A percentile compares a stretch with the other conserved stretches of the same genome.
Evolutionary conservation across 2,888 invertebrate species (phyloP).

Genomic region (Macrophya annulata): DNA sequence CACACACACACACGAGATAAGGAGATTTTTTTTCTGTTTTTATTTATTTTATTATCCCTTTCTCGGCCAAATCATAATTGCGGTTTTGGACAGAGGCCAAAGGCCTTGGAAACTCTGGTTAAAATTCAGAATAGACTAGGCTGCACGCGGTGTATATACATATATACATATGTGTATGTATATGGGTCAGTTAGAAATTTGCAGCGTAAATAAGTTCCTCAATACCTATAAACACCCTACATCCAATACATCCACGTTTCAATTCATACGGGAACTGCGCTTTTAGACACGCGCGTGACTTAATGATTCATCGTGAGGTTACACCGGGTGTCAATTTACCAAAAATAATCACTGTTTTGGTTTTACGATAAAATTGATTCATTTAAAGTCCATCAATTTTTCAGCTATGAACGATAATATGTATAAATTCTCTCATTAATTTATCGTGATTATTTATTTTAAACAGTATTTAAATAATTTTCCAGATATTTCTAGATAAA

Average conservation of each 20-base stretch:
- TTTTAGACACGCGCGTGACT: background rate
- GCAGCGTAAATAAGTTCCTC: conserved; percentile 33
- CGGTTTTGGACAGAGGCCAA: conserved; percentile 70
- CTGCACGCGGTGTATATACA: conserved; percentile 55
- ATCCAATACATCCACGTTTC: background rate
- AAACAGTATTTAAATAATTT: no score
- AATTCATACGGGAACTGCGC: background rate
- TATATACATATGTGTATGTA: conserved; percentile 22
- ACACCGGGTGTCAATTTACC: background rate
- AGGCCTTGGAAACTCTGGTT: conserved; percentile 67
- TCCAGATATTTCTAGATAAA: no score
- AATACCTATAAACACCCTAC: background rate
- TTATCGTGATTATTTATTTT: background rate
- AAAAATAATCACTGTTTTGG: background rate
- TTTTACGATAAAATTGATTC: background rate
- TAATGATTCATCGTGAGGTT: background rate
- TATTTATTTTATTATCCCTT: conserved; percentile 24
- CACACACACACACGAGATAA: background rate
- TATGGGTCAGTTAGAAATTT: conserved; percentile 67
- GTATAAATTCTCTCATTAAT: no score
- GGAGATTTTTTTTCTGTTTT: background rate
- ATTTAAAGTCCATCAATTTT: background rate
- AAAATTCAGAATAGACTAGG: conserved; percentile 68
- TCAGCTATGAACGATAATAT: background rate
- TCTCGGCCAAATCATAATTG: conserved; percentile 45